phyloP scores from a whole-genome alignment of 2,113 vertebrate genomes.

The Gallinago jamesoni region DNA sequence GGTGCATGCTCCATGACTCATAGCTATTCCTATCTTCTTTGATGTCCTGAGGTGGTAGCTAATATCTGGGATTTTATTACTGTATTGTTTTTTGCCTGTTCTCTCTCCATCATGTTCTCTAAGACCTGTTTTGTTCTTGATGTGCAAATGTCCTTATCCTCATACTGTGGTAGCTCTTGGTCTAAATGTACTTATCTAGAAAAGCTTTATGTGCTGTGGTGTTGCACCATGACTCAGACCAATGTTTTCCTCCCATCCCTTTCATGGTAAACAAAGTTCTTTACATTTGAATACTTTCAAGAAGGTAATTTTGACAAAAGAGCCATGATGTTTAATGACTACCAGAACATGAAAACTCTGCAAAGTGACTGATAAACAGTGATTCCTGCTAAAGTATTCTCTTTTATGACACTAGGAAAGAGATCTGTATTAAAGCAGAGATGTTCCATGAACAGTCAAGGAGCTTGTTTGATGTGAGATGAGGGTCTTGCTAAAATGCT shows the following conservation, averaged over 20 bases:
- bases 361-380: background rate
- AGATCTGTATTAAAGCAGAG: background rate
- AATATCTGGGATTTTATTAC: background rate
- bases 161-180: accelerated
- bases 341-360: background rate
- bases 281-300: background rate
- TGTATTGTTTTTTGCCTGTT: background rate
- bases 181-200: background rate
- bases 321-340: background rate
- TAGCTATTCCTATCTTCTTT: background rate
- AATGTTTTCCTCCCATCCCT: background rate
- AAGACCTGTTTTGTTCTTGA: background rate
- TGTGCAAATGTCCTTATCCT: background rate
- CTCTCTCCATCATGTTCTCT: background rate
- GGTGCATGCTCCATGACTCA: background rate
- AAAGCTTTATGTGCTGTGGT: background rate
- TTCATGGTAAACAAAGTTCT: background rate
- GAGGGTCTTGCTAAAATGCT: constrained; percentile 22
- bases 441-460: background rate
- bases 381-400: background rate
- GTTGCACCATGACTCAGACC: background rate
- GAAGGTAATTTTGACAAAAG: background rate
- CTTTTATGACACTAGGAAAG: background rate
- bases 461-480: background rate
- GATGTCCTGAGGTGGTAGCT: background rate